Evolutionary conservation across 2,797 vertebrate genomes (phyloP).

Genomic region (Varecia variegata): DNA sequence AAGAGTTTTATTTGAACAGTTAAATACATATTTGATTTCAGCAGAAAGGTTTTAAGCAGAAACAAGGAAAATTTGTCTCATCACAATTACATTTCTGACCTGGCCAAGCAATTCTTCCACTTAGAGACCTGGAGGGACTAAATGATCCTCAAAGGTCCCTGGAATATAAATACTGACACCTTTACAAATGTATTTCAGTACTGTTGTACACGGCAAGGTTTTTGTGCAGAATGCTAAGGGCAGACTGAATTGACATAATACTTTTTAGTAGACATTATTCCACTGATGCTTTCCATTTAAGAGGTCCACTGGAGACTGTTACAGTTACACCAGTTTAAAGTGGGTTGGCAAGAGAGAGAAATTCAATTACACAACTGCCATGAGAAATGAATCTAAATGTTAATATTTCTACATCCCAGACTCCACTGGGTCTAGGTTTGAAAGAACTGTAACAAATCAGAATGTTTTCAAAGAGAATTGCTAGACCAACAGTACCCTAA

Average conservation of each 20-base stretch:
- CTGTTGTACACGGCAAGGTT: background rate
- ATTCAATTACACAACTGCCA: slow-evolving; percentile 53
- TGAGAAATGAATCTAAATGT: slow-evolving; percentile 70
- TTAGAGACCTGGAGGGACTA: background rate
- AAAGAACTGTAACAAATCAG: background rate
- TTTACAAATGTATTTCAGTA: slow-evolving; percentile 33
- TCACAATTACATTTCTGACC: slow-evolving; percentile 8
- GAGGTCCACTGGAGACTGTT: background rate
- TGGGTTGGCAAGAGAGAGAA: slow-evolving; percentile 17
- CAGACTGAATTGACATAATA: background rate
- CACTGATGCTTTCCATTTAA: slow-evolving; percentile 21
- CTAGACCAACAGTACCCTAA: background rate
- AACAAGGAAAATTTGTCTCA: slow-evolving; percentile 26
- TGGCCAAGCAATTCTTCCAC: background rate
- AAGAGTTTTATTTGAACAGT: slow-evolving; percentile 23
- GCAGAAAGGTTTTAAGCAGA: slow-evolving; percentile 4
- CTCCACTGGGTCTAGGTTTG: background rate
- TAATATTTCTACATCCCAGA: slow-evolving; percentile 54
- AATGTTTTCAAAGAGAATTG: background rate
- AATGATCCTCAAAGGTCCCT: slow-evolving; percentile 36
- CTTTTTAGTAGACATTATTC: slow-evolving; percentile 28
- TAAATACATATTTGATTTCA: slow-evolving; percentile 38
- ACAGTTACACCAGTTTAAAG: slow-evolving; percentile 23
- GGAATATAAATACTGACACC: background rate
- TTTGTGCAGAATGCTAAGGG: background rate